A percentile compares a stretch with the other conserved stretches of the same genome.
Evolutionary conservation across 2,113 vertebrate genomes (phyloP).

Genomic region (Istiophorus platypterus): DNA sequence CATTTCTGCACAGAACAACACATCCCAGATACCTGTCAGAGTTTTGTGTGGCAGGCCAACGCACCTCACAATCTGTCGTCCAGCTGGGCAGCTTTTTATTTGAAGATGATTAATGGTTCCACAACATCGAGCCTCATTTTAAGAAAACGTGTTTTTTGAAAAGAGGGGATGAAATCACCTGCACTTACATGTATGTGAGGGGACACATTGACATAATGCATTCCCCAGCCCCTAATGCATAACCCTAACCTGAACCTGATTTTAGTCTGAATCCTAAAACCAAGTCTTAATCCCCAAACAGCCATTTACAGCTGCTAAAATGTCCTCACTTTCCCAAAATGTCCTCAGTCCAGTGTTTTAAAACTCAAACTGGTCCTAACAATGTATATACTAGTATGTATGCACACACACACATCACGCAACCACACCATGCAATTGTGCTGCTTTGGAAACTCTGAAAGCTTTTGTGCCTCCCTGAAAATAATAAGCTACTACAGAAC

Average conservation of each 20-base stretch:
- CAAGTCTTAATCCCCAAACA: neutral
- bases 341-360: no score
- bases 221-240: no score
- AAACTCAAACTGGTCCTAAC: no score
- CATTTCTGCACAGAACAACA: constrained; percentile 52
- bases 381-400: neutral
- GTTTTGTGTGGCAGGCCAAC: constrained; percentile 17
- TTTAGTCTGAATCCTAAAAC: no score
- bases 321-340: no score
- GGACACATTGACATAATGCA: no score
- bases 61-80: constrained; percentile 31
- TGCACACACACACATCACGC: neutral
- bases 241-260: no score
- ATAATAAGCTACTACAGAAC: neutral
- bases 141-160: constrained; percentile 28
- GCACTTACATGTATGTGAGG: no score
- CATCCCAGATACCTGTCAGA: constrained; percentile 48
- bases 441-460: constrained; percentile 16
- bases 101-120: constrained; percentile 43
- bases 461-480: constrained; percentile 1
- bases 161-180: constrained; percentile 33
- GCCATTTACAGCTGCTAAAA: no score
- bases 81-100: constrained; percentile 51
- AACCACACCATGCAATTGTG: constrained; percentile 27
- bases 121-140: constrained; percentile 44